Evolutionary conservation across 2,888 invertebrate species (phyloP), one percentile per base, ranked within the genome.

Genomic region (Pilophorus perplexus): DNA sequence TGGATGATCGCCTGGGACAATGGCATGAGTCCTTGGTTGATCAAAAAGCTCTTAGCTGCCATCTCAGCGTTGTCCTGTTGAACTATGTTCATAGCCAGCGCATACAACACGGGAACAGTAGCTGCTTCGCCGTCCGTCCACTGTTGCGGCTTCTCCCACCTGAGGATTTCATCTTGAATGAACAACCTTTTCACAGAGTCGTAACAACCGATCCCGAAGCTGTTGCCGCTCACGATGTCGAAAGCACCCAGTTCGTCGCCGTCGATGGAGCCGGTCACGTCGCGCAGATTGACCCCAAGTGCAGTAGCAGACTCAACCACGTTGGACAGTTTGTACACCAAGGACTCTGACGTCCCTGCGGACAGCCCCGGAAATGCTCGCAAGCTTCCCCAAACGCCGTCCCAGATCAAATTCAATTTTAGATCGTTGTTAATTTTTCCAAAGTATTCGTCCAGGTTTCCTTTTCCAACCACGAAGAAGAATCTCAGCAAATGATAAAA

Each of bases 1-100:
- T 80, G 76, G 65, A 84, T 84, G n/a, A 64, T 42, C 44, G 46
- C 62, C 75, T 84, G 84, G 4, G 84, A 83, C 1, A 83, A 80
- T 27, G 80, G 80, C 22, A 81, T 81, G 72, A 80, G 79, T 8
- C 81, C 83, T 33, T 55, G n/a, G 28, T 52, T 52, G 14, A 52
- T 52, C 10, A 52, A 28, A 28, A 52, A 28, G 20, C 55, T 55
- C 6, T 52, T 52, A 25, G 22, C 38, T 4, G 18, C 22, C n/a
- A 22, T 22, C n/a, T 20, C 22, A 2, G 20, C 38, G 38, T 38
- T 55, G 20, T 55, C 38, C 23, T 10, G 14, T 4, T 16, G 8
- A 4, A 59, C 6, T n/a, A 59, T 59, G 28, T 59, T 14, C 27
- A 25, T 18, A 68, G 74, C 74, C 64, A 81, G 81, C 25, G 80